Percentiles rank a stretch among this genome's conserved stretches.
These are phyloP conservation scores for Cephus spinipes DNA, from an alignment of 2,888 invertebrate genomes.

Conservation along the genomic window DNA sequence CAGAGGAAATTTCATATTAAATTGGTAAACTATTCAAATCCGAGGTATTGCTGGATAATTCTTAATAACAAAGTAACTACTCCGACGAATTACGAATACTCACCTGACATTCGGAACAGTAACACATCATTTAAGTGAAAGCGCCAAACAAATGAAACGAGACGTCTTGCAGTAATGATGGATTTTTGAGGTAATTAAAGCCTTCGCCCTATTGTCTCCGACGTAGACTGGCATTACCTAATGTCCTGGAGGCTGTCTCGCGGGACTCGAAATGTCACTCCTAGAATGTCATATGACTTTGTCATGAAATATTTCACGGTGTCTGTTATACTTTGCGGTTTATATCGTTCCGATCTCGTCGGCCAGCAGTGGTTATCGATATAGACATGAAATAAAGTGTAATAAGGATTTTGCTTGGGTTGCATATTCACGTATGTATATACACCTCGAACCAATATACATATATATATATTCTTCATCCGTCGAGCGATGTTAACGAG, in stretches of 20 bases:
- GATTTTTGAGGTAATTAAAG: conserved; percentile 45
- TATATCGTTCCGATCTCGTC: neutral
- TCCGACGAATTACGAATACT: neutral
- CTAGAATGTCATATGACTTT: neutral
- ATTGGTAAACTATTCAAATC: neutral
- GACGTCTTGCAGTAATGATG: conserved; percentile 32
- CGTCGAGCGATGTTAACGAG: too few species aligned
- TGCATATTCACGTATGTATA: neutral
- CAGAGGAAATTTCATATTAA: neutral
- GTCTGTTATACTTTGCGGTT: neutral
- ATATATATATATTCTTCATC: neutral
- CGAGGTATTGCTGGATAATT: neutral
- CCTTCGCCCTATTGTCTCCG: conserved; percentile 33
- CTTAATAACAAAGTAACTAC: neutral
- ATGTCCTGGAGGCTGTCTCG: neutral
- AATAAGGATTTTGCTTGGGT: neutral
- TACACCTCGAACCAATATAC: neutral
- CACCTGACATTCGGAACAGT: conserved; percentile 18
- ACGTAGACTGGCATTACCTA: conserved; percentile 32
- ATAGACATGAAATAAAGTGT: neutral
- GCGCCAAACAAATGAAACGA: conserved; percentile 18
- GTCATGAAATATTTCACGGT: neutral
- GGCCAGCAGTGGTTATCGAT: neutral
- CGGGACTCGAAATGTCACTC: neutral
- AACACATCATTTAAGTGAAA: conserved; percentile 29